Conservation (phyloP, 2,888 invertebrate species). For the Adineta ricciae region DNA sequence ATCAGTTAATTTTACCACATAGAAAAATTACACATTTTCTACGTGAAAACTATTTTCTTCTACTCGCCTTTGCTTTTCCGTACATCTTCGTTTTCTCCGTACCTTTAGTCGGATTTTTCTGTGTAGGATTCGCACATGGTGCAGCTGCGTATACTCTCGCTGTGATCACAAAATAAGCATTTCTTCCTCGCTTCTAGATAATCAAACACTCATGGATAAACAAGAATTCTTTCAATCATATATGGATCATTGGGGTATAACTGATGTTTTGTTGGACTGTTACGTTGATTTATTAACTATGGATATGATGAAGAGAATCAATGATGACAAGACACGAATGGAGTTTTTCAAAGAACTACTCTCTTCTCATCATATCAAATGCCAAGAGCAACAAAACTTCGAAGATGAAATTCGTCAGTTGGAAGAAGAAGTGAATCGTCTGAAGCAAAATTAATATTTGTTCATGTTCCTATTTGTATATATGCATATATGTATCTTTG, state of each 20-base stretch:
- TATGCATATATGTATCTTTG: not conserved
- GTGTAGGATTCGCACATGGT: constrained; percentile 4
- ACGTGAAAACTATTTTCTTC: not conserved
- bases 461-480: not conserved
- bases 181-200: not conserved
- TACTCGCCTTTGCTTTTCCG: not conserved
- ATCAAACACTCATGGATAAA: not conserved
- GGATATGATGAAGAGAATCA: not conserved
- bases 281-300: not conserved
- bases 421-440: not conserved
- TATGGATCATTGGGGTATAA: constrained; percentile 5
- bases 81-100: not conserved
- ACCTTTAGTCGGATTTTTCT: not conserved
- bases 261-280: not conserved
- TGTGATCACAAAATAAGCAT: not conserved
- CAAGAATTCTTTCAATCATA: constrained; percentile 9
- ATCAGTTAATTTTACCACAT: not conserved
- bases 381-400: not conserved
- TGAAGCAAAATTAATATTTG: not conserved
- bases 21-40: not conserved
- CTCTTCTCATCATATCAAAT: not conserved
- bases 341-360: not conserved
- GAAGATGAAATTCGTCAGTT: constrained; percentile 1
- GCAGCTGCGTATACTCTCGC: not conserved
- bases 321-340: not conserved